These are phyloP conservation scores for Cataglyphis altisquamis DNA, from an alignment of 2,888 invertebrate genomes.

Conservation along the genomic window DNA sequence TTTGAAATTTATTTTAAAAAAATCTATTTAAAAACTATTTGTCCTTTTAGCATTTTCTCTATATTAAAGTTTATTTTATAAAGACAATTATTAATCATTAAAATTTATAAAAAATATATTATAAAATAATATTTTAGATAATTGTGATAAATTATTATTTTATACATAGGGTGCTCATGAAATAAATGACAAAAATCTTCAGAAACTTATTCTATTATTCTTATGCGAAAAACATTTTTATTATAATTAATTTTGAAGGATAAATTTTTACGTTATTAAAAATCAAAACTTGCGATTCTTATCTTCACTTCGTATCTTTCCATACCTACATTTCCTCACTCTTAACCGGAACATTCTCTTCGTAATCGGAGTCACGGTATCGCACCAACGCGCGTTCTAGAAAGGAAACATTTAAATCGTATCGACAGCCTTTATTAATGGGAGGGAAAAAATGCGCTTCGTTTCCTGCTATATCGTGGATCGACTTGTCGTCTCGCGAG, in stretches of 20 bases:
- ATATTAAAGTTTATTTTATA: not conserved
- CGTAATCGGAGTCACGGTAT: not conserved
- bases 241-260: not conserved
- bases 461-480: not conserved
- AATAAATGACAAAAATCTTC: not conserved
- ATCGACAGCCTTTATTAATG: not conserved
- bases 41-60: not conserved
- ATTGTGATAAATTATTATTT: not conserved
- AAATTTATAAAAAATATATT: not conserved
- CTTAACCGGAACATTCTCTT: not conserved
- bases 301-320: not conserved
- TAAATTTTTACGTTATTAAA: not conserved
- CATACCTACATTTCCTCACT: not conserved
- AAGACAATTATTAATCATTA: not conserved
- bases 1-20: not conserved
- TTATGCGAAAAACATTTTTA: not conserved
- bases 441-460: not conserved
- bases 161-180: not conserved
- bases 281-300: not conserved
- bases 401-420: not conserved
- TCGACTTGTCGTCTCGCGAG: not conserved
- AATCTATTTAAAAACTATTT: not conserved
- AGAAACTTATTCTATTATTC: not conserved
- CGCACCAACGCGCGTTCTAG: conserved; percentile 6
- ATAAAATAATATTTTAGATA: not conserved